These are phyloP conservation scores for Agrilus cyanescens DNA, from an alignment of 2,888 invertebrate genomes.

Conservation along the genomic window DNA sequence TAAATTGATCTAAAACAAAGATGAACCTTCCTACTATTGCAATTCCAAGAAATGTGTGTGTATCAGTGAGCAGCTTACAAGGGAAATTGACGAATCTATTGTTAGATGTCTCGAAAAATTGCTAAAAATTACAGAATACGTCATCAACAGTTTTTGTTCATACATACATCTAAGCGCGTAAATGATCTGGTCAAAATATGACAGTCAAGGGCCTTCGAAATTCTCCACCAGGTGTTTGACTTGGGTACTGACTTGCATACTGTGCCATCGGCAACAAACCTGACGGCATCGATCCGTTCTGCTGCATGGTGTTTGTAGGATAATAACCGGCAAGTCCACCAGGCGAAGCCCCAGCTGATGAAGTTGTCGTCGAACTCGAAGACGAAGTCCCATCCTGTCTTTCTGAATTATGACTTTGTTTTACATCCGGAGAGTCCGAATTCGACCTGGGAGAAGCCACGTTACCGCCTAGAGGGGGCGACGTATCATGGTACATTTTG, in stretches of 20 bases:
- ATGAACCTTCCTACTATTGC: slow-evolving; percentile 1
- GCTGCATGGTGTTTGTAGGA: slow-evolving; percentile 36
- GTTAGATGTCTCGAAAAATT: not conserved
- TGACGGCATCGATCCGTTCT: slow-evolving; percentile 31
- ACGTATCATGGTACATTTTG: slow-evolving; percentile 54
- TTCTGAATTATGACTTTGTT: slow-evolving; percentile 25
- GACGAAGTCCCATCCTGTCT: slow-evolving; percentile 40
- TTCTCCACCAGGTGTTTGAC: slow-evolving; percentile 50
- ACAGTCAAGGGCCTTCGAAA: slow-evolving; percentile 65
- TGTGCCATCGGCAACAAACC: slow-evolving; percentile 53
- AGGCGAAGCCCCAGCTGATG: slow-evolving; percentile 53
- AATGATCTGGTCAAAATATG: slow-evolving; percentile 68
- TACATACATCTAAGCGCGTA: slow-evolving; percentile 18
- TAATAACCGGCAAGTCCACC: slow-evolving; percentile 46
- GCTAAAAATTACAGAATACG: slow-evolving; percentile 1
- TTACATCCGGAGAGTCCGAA: slow-evolving; percentile 43
- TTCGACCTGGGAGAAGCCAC: slow-evolving; percentile 35
- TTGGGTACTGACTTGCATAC: slow-evolving; percentile 43
- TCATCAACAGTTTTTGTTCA: slow-evolving; percentile 3
- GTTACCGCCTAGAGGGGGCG: slow-evolving; percentile 29
- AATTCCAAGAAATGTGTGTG: not conserved
- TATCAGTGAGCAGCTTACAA: slow-evolving; percentile 5
- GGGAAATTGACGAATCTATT: slow-evolving; percentile 5
- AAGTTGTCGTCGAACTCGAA: slow-evolving; percentile 42
- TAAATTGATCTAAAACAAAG: slow-evolving; percentile 1